Percentiles rank a stretch among this genome's conserved stretches.
phyloP scores from a whole-genome alignment of 2,888 invertebrate genomes.

The Melanostoma scalare region DNA sequence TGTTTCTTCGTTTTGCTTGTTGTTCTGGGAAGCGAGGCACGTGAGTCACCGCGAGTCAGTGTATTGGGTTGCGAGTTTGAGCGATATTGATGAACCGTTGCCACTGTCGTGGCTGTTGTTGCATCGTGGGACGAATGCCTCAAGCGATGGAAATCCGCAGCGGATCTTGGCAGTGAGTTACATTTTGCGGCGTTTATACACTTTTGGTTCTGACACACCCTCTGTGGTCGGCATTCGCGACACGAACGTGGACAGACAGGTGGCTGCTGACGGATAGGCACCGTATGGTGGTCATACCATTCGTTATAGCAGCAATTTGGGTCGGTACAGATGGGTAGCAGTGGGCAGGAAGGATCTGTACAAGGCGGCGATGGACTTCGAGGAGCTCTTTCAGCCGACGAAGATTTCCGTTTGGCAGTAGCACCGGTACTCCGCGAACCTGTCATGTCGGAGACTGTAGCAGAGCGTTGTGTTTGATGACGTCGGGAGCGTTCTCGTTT shows the following conservation, averaged over 20 bases:
- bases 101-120: slow-evolving; percentile 62
- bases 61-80: slow-evolving; percentile 82
- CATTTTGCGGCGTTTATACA: slow-evolving; percentile 82
- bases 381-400: slow-evolving; percentile 81
- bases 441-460: slow-evolving; percentile 82
- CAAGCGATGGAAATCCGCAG: slow-evolving; percentile 81
- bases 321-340: slow-evolving; percentile 81
- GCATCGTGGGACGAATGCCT: slow-evolving; percentile 74
- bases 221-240: slow-evolving; percentile 80
- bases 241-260: slow-evolving; percentile 80
- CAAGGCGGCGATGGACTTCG: slow-evolving; percentile 80
- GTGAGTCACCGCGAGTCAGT: slow-evolving; percentile 80
- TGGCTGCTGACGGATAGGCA: slow-evolving; percentile 76
- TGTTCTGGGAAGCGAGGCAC: slow-evolving; percentile 76
- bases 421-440: slow-evolving; percentile 76
- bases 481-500: slow-evolving; percentile 81
- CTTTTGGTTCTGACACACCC: slow-evolving; percentile 81
- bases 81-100: slow-evolving; percentile 77
- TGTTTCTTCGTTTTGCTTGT: slow-evolving; percentile 72
- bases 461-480: slow-evolving; percentile 82
- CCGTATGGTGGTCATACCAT: slow-evolving; percentile 78
- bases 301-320: slow-evolving; percentile 81
- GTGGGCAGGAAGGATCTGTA: slow-evolving; percentile 81
- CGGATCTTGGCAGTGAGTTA: slow-evolving; percentile 82
- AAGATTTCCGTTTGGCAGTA: slow-evolving; percentile 79